Percentiles rank a stretch among this genome's conserved stretches.
phyloP scores from a whole-genome alignment of 1,140 invertebrate species.

The Drosophila kohkoa region DNA sequence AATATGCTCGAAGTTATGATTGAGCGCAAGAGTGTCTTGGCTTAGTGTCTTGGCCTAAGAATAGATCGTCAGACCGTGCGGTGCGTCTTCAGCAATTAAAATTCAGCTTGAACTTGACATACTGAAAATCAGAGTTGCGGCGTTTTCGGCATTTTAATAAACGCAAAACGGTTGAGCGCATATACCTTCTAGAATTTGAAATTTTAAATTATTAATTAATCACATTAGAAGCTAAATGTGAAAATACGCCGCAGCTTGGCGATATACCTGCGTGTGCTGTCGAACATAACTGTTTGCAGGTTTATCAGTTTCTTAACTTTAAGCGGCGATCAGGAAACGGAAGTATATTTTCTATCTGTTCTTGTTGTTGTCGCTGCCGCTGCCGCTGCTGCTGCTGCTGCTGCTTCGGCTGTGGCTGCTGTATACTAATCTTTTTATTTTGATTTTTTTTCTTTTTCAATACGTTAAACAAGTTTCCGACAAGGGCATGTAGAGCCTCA shows the following conservation, averaged over 20 bases:
- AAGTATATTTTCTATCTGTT: constrained; percentile 57
- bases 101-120: constrained; percentile 73
- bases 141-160: constrained; percentile 6
- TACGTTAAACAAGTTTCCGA: constrained; percentile 63
- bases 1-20: constrained; percentile 56
- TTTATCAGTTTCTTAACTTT: constrained; percentile 53
- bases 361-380: constrained; percentile 25
- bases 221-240: constrained; percentile 45
- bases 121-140: constrained; percentile 24
- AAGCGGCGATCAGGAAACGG: constrained; percentile 74
- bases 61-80: constrained; percentile 53
- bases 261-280: neutral
- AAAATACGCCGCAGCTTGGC: constrained; percentile 15
- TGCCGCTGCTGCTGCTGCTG: constrained; percentile 9
- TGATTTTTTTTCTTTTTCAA: constrained; percentile 46
- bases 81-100: constrained; percentile 61
- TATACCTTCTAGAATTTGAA: constrained; percentile 58
- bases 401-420: constrained; percentile 2
- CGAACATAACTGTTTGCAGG: constrained; percentile 41
- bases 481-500: constrained; percentile 65
- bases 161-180: constrained; percentile 30
- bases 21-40: constrained; percentile 20
- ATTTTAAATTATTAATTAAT: constrained; percentile 51
- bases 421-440: constrained; percentile 63
- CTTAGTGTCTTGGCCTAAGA: constrained; percentile 48